phyloP scores from a whole-genome alignment of 2,888 invertebrate genomes.

The Saturnia pavonia region DNA sequence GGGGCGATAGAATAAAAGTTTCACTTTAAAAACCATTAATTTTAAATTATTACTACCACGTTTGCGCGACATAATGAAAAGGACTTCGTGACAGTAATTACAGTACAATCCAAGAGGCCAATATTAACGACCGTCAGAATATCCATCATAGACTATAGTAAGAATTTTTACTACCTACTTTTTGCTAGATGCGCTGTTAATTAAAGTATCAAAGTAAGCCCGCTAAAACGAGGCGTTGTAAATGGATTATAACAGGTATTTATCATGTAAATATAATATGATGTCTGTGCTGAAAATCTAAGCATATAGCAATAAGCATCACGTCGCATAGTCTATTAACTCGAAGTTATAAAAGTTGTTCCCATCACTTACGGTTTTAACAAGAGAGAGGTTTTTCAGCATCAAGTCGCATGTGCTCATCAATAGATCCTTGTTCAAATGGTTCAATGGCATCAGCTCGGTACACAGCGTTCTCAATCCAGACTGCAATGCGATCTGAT shows the following conservation, averaged over 20 bases:
- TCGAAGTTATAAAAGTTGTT: not conserved
- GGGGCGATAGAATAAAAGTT: too few relatives aligned
- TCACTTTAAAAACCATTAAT: too few relatives aligned
- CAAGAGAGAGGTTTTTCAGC: slow-evolving; percentile 52
- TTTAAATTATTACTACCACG: not conserved
- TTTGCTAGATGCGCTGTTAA: not conserved
- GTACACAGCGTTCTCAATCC: slow-evolving; percentile 77
- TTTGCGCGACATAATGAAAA: not conserved
- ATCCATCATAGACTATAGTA: too few relatives aligned
- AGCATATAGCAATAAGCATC: not conserved
- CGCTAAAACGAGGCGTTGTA: too few relatives aligned
- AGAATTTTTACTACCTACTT: too few relatives aligned
- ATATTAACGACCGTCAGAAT: too few relatives aligned
- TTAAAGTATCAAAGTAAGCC: not conserved
- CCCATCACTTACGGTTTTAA: slow-evolving; percentile 9
- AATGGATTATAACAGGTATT: too few relatives aligned
- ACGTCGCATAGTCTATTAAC: not conserved
- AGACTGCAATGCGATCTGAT: slow-evolving; percentile 76
- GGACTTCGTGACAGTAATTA: not conserved
- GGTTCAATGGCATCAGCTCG: slow-evolving; percentile 67
- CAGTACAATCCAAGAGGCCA: too few relatives aligned
- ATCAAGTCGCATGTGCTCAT: slow-evolving; percentile 69
- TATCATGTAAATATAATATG: too few relatives aligned
- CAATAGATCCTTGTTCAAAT: slow-evolving; percentile 41
- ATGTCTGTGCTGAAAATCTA: too few relatives aligned